A percentile compares a stretch with the other conserved stretches of the same genome.
Conservation (phyloP, 2,797 vertebrate genomes). For the Astyanax mexicanus region DNA sequence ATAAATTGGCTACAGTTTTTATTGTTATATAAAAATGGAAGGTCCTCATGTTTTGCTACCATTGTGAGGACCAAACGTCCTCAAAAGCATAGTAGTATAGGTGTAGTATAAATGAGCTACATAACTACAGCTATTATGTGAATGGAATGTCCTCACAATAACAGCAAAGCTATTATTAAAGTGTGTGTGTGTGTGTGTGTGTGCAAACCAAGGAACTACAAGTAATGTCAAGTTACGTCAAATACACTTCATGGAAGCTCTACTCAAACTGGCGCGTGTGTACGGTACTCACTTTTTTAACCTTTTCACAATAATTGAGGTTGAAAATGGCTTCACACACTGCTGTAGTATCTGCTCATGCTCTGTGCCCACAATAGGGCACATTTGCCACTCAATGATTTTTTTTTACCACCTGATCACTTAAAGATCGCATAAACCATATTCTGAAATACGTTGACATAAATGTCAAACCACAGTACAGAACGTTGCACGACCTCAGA, state of each 20-base stretch:
- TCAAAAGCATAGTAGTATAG: too few species aligned
- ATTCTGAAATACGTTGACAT: neutral
- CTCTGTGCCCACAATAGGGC: too few species aligned
- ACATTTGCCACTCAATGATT: neutral
- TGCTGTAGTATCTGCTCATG: neutral
- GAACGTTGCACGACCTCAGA: neutral
- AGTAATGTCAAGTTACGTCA: slow-evolving; percentile 5
- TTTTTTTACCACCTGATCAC: neutral
- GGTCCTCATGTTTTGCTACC: too few species aligned
- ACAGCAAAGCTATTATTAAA: too few species aligned
- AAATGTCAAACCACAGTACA: slow-evolving; percentile 25
- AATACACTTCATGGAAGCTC: slow-evolving; percentile 13
- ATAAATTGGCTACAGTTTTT: too few species aligned
- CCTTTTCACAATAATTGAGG: neutral
- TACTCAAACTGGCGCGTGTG: neutral
- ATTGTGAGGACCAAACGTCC: too few species aligned
- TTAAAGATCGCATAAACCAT: neutral
- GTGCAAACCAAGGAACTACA: slow-evolving; percentile 20
- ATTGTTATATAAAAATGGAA: too few species aligned
- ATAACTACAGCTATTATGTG: too few species aligned
- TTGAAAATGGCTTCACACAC: too few species aligned
- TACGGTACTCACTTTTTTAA: neutral
- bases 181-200: slow-evolving; percentile 25
- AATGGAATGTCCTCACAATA: too few species aligned
- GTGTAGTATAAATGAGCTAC: too few species aligned